phyloP scores from a whole-genome alignment of 2,797 vertebrate genomes.

The Pampus argenteus region DNA sequence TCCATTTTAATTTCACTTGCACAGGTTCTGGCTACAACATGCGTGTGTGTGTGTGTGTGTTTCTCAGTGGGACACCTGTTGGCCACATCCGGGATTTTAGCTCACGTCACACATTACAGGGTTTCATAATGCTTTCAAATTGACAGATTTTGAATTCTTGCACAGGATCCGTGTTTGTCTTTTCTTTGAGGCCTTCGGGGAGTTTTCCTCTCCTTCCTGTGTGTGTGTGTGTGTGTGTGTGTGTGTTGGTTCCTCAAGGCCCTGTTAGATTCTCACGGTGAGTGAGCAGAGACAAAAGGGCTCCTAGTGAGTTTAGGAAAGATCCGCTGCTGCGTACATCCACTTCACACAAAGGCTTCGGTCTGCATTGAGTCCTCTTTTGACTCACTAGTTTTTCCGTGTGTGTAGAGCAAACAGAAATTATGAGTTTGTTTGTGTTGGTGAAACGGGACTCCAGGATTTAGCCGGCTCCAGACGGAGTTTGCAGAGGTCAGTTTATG shows the following conservation, averaged over 20 bases:
- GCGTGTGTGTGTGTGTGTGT: background rate
- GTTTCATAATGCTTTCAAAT: background rate
- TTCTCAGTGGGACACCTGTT: conserved; percentile 56
- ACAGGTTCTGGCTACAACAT: background rate
- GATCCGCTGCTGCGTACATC: background rate
- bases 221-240: background rate
- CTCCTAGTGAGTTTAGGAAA: conserved; percentile 22
- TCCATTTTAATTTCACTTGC: conserved; percentile 54
- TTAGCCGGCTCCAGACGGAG: too few species aligned
- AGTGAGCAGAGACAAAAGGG: conserved; percentile 60
- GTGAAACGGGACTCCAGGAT: too few species aligned
- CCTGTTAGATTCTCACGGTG: conserved; percentile 51
- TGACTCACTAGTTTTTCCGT: too few species aligned
- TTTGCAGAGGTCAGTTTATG: conserved; percentile 29
- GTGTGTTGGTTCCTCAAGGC: conserved; percentile 24
- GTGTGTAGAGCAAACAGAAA: too few species aligned
- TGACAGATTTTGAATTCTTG: background rate
- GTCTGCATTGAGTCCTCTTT: too few species aligned
- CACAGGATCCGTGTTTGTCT: background rate
- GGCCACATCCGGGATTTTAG: conserved; percentile 27
- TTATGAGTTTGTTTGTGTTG: too few species aligned
- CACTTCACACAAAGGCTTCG: background rate
- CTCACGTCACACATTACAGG: background rate
- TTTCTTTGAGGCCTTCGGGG: background rate
- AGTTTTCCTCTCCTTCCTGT: conserved; percentile 5